phyloP scores from a whole-genome alignment of 2,888 invertebrate species.

The Cephus nigrinus region DNA sequence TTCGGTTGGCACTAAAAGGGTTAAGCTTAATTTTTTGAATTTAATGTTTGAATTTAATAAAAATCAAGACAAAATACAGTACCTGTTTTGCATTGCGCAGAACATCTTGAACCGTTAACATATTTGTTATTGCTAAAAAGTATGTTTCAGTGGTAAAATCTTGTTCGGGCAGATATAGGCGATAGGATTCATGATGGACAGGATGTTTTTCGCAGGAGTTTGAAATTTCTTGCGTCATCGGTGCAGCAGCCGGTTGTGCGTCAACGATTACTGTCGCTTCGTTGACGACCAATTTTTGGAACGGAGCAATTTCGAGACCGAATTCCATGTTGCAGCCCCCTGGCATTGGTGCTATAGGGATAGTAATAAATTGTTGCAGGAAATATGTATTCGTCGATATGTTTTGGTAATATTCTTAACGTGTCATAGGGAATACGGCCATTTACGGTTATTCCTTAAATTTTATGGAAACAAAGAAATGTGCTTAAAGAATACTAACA shows the following conservation, averaged over 20 bases:
- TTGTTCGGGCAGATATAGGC: conserved; percentile 72
- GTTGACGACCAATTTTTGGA: conserved; percentile 66
- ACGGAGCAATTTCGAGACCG: conserved; percentile 73
- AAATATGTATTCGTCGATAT: not conserved
- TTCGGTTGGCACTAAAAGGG: no score
- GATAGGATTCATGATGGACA: conserved; percentile 71
- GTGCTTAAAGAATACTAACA: not conserved
- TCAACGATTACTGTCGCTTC: conserved; percentile 69
- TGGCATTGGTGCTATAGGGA: conserved; percentile 77
- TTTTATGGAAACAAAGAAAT: conserved; percentile 28
- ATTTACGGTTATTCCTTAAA: conserved; percentile 16
- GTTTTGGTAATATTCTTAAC: conserved; percentile 8
- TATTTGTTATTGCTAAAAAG: conserved; percentile 71
- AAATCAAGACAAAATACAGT: conserved; percentile 16
- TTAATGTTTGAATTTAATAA: not conserved
- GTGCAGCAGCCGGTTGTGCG: conserved; percentile 68
- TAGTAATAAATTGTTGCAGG: conserved; percentile 29
- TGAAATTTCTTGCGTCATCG: conserved; percentile 28
- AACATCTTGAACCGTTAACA: conserved; percentile 73
- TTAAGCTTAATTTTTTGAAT: not conserved
- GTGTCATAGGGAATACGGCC: not conserved
- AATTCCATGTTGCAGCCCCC: conserved; percentile 84
- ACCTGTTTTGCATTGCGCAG: conserved; percentile 69
- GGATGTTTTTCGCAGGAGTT: conserved; percentile 59
- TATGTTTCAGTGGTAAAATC: conserved; percentile 71